Evolutionary conservation across 2,797 vertebrate genomes (phyloP).

Genomic region (Peromyscus aztecus): DNA sequence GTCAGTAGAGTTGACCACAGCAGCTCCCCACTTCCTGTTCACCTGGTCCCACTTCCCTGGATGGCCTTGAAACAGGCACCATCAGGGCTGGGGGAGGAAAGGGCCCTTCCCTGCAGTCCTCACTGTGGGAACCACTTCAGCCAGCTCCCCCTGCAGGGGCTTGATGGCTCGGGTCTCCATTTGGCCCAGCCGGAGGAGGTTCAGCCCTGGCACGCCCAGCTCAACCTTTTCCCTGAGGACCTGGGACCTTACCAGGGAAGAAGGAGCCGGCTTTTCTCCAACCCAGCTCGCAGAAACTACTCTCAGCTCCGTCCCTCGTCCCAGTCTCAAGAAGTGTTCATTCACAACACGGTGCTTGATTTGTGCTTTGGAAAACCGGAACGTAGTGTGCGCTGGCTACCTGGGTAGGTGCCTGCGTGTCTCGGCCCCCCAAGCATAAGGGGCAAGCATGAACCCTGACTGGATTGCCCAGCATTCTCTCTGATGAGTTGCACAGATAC

Average conservation of each 20-base stretch:
- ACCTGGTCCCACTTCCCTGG: not conserved
- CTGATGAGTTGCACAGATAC: not conserved
- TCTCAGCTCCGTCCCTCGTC: not conserved
- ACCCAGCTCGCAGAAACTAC: not conserved
- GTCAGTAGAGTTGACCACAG: not conserved
- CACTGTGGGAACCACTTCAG: not conserved
- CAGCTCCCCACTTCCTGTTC: conserved; percentile 40
- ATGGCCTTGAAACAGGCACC: conserved; percentile 8
- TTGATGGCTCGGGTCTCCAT: not conserved
- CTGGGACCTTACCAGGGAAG: not conserved
- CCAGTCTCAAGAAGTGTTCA: not conserved
- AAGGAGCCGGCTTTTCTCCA: not conserved
- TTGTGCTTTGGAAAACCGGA: not conserved
- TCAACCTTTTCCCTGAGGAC: not conserved
- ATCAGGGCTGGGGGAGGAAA: not conserved
- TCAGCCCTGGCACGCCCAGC: not conserved
- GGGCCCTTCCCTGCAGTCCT: not conserved
- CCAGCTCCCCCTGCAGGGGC: not conserved
- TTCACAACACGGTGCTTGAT: not conserved
- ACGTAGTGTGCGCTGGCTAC: not conserved
- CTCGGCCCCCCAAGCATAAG: not conserved
- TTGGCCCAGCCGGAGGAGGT: not conserved
- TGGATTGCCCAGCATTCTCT: not conserved
- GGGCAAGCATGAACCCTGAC: not conserved
- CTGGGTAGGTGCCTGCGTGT: not conserved